These are phyloP conservation scores for Hemistola chrysoprasaria DNA, from an alignment of 2,888 invertebrate species.

Conservation along the genomic window DNA sequence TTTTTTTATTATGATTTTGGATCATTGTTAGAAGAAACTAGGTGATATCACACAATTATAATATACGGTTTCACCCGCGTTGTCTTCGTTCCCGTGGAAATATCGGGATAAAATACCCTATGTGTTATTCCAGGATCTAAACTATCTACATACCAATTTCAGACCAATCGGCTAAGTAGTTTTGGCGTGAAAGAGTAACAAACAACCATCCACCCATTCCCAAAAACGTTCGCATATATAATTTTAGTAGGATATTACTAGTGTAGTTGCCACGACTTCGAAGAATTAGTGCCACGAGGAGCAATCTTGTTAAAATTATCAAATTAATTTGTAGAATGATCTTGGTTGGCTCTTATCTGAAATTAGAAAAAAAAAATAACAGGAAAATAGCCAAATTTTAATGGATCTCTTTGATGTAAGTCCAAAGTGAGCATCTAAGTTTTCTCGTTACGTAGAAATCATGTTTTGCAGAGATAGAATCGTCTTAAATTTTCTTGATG, in stretches of 20 bases:
- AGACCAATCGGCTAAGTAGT: too few relatives aligned
- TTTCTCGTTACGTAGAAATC: slow-evolving; percentile 36
- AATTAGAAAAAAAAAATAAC: slow-evolving; percentile 22
- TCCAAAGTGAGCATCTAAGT: slow-evolving; percentile 64
- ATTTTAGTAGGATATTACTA: too few relatives aligned
- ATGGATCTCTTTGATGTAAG: slow-evolving; percentile 45
- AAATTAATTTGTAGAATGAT: slow-evolving; percentile 27
- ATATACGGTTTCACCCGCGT: too few relatives aligned
- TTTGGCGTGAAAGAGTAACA: too few relatives aligned
- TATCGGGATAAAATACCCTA: too few relatives aligned
- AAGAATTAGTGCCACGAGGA: slow-evolving; percentile 15
- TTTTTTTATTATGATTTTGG: background rate
- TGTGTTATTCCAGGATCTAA: too few relatives aligned
- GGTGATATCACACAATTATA: background rate
- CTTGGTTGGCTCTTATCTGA: slow-evolving; percentile 17
- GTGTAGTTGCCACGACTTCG: too few relatives aligned
- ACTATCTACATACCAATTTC: too few relatives aligned
- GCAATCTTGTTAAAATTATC: slow-evolving; percentile 21
- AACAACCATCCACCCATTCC: too few relatives aligned
- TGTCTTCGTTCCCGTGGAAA: too few relatives aligned
- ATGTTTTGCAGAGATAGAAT: slow-evolving; percentile 25
- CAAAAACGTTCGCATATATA: too few relatives aligned
- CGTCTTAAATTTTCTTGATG: background rate
- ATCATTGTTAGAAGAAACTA: background rate
- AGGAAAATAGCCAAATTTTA: slow-evolving; percentile 27